Conservation (phyloP, 2,113 vertebrate genomes). For the Nothocercus nigrocapillus region DNA sequence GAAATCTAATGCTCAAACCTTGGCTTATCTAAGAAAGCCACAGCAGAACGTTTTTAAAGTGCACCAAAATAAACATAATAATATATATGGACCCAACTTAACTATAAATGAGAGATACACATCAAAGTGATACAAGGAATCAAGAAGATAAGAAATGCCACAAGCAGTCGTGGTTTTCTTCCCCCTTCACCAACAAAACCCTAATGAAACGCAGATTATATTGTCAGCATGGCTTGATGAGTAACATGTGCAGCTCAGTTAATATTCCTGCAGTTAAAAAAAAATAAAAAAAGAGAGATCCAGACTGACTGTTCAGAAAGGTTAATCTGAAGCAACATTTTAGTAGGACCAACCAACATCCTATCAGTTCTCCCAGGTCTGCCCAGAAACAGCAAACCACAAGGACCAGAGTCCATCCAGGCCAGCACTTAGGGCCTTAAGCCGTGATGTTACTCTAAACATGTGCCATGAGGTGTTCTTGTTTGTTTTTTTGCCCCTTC, state of each 20-base stretch:
- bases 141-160: neutral
- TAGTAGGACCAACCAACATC: neutral
- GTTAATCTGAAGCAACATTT: neutral
- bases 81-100: neutral
- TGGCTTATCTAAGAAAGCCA: conserved; percentile 9
- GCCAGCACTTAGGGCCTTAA: neutral
- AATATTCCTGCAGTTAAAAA: neutral
- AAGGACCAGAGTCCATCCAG: accelerated
- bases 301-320: accelerated
- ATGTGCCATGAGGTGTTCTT: neutral
- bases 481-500: too few relatives aligned
- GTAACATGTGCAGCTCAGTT: neutral
- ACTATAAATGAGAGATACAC: neutral
- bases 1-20: conserved; percentile 10
- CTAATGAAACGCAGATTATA: neutral
- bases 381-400: neutral
- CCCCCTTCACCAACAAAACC: neutral
- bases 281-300: neutral
- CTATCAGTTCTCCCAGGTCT: neutral
- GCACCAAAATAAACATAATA: neutral
- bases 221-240: neutral
- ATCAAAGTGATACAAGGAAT: neutral
- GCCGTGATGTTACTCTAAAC: neutral
- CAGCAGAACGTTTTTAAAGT: neutral
- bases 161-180: neutral